Base-by-base conservation (phyloP, 2,888 invertebrate genomes). In the Drosophila niveifrons region DNA sequence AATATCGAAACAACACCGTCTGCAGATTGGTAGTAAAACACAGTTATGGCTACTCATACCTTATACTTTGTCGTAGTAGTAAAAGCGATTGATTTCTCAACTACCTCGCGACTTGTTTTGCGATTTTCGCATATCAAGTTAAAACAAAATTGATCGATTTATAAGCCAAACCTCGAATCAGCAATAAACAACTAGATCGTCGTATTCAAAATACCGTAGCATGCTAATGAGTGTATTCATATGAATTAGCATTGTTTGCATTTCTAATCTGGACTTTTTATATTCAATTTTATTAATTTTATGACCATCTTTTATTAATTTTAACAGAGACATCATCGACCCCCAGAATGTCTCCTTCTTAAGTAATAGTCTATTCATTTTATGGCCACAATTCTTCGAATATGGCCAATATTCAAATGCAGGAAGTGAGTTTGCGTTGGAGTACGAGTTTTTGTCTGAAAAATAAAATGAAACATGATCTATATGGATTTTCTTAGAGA, bases 71-170 rank as follows among this genome's bases (percentile, higher is more conserved):
- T 23, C 23, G 23, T 46, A 18, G 44, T 46, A 46, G 66, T 80
- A 52, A 56, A 50, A 77, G 18, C 75, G 65, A 84, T 88, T 82
- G 79, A 74, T 88, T 84, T 82, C 70, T 66, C 82, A 81, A 78
- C 66, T 51, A 9, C 18, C 17, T 15, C 31, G 10, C 17, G n/a
- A 18, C 34, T 61, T 56, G 47, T 55, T 29, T 29, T 62, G 47
- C 41, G 62, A 51, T 61, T 56, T 48, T 48, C 63, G 79, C 70
- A 69, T 78, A 81, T 81, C 57, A 78, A 66, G 78, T 65, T 70
- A 34, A 63, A 56, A 29, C n/a, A 11, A 78, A 81, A 73, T 57
- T 55, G 63, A 72, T 77, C 84, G 58, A 48, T 74, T 65, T 78
- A 67, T 76, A 59, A 56, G 48, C 75, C 10, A 39, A 48, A 28